A percentile compares a stretch with the other conserved stretches of the same genome.
phyloP scores from a whole-genome alignment of 2,888 invertebrate species.

The Melipona bicolor region DNA sequence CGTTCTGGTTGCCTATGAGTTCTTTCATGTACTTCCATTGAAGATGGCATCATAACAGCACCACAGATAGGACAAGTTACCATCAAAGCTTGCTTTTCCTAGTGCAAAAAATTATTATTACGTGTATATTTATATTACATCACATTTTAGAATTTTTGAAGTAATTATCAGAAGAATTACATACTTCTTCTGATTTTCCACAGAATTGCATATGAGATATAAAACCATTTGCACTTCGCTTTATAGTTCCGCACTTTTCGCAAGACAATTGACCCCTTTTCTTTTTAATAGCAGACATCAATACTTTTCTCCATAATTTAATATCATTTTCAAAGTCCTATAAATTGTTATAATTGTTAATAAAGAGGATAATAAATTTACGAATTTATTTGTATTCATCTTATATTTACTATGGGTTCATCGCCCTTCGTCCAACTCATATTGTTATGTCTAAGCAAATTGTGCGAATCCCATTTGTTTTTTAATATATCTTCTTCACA shows the following conservation, averaged over 20 bases:
- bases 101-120: constrained; percentile 25
- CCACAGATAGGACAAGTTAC: constrained; percentile 86
- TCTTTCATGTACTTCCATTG: constrained; percentile 86
- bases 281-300: constrained; percentile 84
- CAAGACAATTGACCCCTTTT: constrained; percentile 85
- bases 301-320: constrained; percentile 83
- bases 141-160: background rate
- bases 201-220: constrained; percentile 87
- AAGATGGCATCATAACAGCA: constrained; percentile 86
- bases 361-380: background rate
- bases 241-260: constrained; percentile 84
- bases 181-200: constrained; percentile 86
- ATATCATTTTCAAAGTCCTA: constrained; percentile 85
- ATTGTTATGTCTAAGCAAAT: constrained; percentile 85
- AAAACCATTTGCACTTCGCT: constrained; percentile 86
- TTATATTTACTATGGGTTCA: constrained; percentile 84
- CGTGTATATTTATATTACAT: background rate
- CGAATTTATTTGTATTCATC: constrained; percentile 1
- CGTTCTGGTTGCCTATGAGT: constrained; percentile 82
- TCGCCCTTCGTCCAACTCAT: constrained; percentile 86
- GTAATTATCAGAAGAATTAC: background rate
- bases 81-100: constrained; percentile 83
- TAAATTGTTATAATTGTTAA: constrained; percentile 63
- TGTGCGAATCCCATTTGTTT: constrained; percentile 85
- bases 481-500: constrained; percentile 84